Conservation (phyloP, 2,113 vertebrate genomes). For the Hypomesus transpacificus region DNA sequence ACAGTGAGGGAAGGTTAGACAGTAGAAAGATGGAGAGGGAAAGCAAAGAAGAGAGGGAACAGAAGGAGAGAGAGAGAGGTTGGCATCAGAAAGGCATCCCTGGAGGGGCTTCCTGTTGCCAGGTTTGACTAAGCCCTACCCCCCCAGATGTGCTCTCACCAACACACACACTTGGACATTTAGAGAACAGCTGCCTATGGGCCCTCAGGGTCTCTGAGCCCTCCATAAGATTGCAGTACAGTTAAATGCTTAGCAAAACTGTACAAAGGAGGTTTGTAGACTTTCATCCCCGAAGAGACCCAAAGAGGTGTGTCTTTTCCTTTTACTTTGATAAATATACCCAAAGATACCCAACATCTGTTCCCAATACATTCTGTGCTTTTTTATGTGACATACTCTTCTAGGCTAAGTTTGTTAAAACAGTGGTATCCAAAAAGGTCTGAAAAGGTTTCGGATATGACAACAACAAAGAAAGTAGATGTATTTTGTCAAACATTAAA, state of each 20-base stretch:
- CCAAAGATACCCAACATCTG: no score
- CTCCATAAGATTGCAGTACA: slow-evolving; percentile 9
- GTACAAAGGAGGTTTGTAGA: background rate
- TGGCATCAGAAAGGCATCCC: slow-evolving; percentile 10
- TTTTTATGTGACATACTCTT: background rate
- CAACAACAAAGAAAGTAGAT: no score
- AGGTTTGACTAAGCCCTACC: background rate
- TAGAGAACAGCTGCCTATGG: slow-evolving; percentile 38
- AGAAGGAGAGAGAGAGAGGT: slow-evolving; percentile 25
- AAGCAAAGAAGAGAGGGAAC: slow-evolving; percentile 13
- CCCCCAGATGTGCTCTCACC: background rate
- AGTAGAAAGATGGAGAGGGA: slow-evolving; percentile 23
- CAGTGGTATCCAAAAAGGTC: no score
- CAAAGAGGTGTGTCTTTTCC: slow-evolving; percentile 44
- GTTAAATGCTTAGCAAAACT: slow-evolving; percentile 26
- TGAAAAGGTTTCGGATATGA: no score
- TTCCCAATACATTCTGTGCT: slow-evolving; percentile 6
- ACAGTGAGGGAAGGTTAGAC: slow-evolving; percentile 22
- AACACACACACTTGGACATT: slow-evolving; percentile 18
- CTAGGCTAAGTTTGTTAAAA: background rate
- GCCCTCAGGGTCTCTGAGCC: slow-evolving; percentile 20
- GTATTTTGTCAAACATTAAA: no score
- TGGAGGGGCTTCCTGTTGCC: background rate
- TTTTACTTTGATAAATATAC: slow-evolving; percentile 16
- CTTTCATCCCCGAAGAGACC: slow-evolving; percentile 36